phyloP scores from a whole-genome alignment of 2,888 invertebrate genomes.

The Papilio protenor region DNA sequence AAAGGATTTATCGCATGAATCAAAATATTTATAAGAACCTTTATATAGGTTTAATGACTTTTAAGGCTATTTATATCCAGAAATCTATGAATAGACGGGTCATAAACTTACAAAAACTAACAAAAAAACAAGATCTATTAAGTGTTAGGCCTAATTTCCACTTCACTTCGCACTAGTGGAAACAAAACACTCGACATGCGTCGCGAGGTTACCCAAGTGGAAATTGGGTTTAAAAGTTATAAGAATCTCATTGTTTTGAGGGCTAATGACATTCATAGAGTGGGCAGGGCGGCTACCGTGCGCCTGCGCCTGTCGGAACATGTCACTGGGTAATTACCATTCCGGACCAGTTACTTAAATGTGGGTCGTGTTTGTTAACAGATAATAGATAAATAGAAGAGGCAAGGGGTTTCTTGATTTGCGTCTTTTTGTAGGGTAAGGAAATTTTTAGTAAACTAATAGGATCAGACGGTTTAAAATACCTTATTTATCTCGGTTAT shows the following conservation, averaged over 20 bases:
- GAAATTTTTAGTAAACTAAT: neutral
- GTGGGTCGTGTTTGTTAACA: slow-evolving; percentile 41
- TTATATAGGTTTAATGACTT: neutral
- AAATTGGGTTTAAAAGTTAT: neutral
- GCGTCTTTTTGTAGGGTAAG: neutral
- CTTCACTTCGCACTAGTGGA: neutral
- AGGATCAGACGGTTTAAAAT: too few species aligned
- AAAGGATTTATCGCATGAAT: neutral
- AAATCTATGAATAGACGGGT: too few species aligned
- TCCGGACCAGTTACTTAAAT: slow-evolving; percentile 42
- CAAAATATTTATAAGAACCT: neutral
- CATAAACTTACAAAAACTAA: too few species aligned
- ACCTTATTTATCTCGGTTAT: too few species aligned
- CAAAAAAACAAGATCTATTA: too few species aligned
- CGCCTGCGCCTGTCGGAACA: slow-evolving; percentile 43
- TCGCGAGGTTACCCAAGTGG: neutral
- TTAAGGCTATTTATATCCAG: too few species aligned
- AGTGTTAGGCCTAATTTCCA: too few species aligned
- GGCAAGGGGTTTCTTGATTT: slow-evolving; percentile 32
- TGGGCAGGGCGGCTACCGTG: slow-evolving; percentile 51
- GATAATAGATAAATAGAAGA: slow-evolving; percentile 26
- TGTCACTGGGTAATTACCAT: slow-evolving; percentile 48
- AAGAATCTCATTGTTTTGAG: slow-evolving; percentile 23
- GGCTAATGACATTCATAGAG: slow-evolving; percentile 36
- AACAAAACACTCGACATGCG: neutral